phyloP scores from a whole-genome alignment of 2,888 invertebrate species.

The Pseudococcus viburni region DNA sequence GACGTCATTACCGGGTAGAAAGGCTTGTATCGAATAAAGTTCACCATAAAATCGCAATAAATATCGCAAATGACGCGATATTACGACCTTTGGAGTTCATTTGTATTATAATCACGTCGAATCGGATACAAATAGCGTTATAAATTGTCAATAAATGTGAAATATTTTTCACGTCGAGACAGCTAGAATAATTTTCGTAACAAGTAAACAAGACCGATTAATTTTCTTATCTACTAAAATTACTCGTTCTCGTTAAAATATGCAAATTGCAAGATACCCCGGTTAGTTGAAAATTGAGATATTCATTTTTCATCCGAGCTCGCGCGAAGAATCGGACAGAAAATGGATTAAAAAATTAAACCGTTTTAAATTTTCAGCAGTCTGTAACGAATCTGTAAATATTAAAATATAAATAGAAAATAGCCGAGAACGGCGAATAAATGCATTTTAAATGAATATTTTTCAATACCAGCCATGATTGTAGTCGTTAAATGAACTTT shows the following conservation, averaged over 20 bases:
- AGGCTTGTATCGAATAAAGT: slow-evolving; percentile 14
- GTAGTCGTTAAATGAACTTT: background rate
- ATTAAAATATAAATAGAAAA: background rate
- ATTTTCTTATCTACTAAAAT: background rate
- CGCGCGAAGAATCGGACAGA: no score
- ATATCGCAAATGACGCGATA: slow-evolving; percentile 3
- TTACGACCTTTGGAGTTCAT: slow-evolving; percentile 24
- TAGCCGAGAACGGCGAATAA: background rate
- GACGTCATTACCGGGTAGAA: background rate
- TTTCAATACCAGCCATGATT: background rate
- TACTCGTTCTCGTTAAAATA: slow-evolving; percentile 1
- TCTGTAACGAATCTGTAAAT: background rate
- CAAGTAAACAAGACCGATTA: slow-evolving; percentile 14
- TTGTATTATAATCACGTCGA: slow-evolving; percentile 33
- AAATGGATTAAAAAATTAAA: background rate
- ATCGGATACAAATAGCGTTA: background rate
- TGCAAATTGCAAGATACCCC: background rate
- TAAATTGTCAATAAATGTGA: slow-evolving; percentile 37
- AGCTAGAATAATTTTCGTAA: background rate
- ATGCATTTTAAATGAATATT: background rate
- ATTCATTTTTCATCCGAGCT: background rate
- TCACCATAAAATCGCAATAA: slow-evolving; percentile 28
- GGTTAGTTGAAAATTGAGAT: background rate
- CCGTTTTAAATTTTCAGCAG: background rate
- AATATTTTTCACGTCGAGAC: slow-evolving; percentile 23